Percentiles rank a stretch among this genome's conserved stretches.
Conservation (phyloP, 1,140 invertebrate genomes). For the Bombus fervidus region DNA sequence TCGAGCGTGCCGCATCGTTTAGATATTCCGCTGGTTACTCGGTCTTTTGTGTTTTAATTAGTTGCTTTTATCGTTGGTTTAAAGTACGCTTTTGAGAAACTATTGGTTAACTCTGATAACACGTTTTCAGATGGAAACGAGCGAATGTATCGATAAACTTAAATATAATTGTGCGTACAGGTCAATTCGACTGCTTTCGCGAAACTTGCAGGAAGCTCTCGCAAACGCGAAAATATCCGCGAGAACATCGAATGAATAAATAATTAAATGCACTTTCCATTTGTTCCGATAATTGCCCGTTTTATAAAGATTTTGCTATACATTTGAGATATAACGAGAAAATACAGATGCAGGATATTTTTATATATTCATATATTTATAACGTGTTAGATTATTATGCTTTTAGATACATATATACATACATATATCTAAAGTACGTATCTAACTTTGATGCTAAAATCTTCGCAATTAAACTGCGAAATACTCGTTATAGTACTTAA, state of each 20-base stretch:
- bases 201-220: background rate
- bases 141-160: too few relatives aligned
- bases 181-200: background rate
- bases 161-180: background rate
- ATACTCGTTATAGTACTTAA: too few relatives aligned
- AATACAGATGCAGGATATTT: background rate
- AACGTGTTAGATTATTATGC: too few relatives aligned
- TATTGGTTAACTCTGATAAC: conserved; percentile 5
- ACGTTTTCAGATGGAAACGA: background rate
- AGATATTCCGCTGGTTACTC: background rate
- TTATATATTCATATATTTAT: background rate
- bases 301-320: background rate
- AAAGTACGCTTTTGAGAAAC: background rate
- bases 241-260: background rate
- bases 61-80: background rate
- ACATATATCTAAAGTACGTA: too few relatives aligned
- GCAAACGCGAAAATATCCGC: background rate
- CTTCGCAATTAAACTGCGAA: too few relatives aligned
- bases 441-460: too few relatives aligned
- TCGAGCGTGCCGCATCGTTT: background rate
- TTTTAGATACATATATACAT: too few relatives aligned
- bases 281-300: background rate
- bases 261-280: background rate
- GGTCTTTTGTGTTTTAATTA: background rate
- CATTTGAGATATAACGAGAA: too few relatives aligned